These are phyloP conservation scores for Cebidichthys violaceus DNA, from an alignment of 2,113 vertebrate genomes.

Conservation along the genomic window DNA sequence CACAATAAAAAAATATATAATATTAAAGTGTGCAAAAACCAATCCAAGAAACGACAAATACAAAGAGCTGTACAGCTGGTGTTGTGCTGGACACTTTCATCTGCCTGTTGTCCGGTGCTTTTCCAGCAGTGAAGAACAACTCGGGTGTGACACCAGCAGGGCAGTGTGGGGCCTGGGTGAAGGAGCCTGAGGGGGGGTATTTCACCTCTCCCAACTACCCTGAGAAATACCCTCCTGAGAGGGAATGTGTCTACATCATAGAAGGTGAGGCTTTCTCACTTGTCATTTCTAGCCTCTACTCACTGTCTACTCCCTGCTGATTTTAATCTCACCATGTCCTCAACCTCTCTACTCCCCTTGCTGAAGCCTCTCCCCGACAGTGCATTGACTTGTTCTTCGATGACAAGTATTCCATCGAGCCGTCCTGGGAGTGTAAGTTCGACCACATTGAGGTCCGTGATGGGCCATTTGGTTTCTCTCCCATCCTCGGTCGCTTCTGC, in stretches of 20 bases:
- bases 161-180: conserved; percentile 95
- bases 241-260: conserved; percentile 97
- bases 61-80: not conserved
- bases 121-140: conserved; percentile 91
- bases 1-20: not conserved
- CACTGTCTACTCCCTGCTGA: not conserved
- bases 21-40: not conserved
- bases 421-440: conserved; percentile 99
- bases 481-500: conserved; percentile 97
- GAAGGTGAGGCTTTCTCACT: conserved; percentile 87
- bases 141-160: conserved; percentile 92
- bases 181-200: conserved; percentile 91
- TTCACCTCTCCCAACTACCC: conserved; percentile 99
- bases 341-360: not conserved
- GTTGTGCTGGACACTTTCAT: not conserved
- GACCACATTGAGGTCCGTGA: conserved; percentile 98
- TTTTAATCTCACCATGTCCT: not conserved
- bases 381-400: conserved; percentile 97
- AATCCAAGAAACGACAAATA: not conserved
- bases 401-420: conserved; percentile 95
- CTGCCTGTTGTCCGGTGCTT: not conserved
- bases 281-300: not conserved
- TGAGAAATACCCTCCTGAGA: conserved; percentile 96
- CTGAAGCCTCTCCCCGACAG: conserved; percentile 88
- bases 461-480: conserved; percentile 96